Evolutionary conservation across 1,140 invertebrate species (phyloP).

Genomic region (Tribolium madens): DNA sequence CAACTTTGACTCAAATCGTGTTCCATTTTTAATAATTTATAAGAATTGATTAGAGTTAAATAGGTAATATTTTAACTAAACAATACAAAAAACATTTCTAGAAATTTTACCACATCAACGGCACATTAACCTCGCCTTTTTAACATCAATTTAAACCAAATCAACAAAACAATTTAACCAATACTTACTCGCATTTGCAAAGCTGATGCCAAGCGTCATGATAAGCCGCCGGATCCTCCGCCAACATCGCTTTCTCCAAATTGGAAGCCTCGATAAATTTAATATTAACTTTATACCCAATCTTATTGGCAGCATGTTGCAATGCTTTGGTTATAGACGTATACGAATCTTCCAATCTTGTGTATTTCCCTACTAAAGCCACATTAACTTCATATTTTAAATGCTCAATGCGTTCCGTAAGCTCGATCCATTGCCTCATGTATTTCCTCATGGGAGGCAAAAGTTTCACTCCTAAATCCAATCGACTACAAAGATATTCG

Average conservation of each 20-base stretch:
- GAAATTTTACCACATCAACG: no score
- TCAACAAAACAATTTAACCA: background rate
- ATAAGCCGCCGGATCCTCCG: conserved; percentile 84
- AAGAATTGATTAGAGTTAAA: no score
- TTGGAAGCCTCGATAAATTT: conserved; percentile 93
- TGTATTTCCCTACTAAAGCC: conserved; percentile 99
- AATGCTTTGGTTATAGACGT: conserved; percentile 96
- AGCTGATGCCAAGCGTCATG: conserved; percentile 95
- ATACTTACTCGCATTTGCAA: conserved; percentile 85
- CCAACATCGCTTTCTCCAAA: conserved; percentile 82
- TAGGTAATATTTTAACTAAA: no score
- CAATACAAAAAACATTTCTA: no score
- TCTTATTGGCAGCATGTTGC: conserved; percentile 89
- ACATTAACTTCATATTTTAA: conserved; percentile 88
- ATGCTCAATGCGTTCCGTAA: conserved; percentile 88
- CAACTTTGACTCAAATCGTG: no score
- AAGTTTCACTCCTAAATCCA: conserved; percentile 80
- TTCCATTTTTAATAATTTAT: no score
- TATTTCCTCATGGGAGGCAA: conserved; percentile 76
- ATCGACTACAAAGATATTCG: conserved; percentile 84
- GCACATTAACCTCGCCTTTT: no score
- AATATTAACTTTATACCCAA: conserved; percentile 86
- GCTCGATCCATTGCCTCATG: conserved; percentile 91
- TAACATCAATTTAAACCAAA: no score
- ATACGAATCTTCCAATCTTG: conserved; percentile 95